A percentile compares a stretch with the other conserved stretches of the same genome.
phyloP scores from a whole-genome alignment of 1,140 invertebrate species.

The Drosophila repletoides region DNA sequence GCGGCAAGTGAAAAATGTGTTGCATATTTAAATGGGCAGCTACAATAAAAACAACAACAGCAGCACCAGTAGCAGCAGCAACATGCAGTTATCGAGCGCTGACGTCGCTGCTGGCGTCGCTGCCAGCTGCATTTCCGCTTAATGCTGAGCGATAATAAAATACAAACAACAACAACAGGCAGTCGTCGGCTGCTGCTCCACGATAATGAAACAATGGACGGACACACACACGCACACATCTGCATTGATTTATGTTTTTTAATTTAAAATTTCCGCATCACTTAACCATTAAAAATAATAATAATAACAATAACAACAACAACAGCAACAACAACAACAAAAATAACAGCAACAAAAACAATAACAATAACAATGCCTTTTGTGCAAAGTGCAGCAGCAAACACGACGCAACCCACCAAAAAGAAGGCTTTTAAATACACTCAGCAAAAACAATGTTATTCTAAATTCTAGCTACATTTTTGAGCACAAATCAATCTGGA shows the following conservation, averaged over 20 bases:
- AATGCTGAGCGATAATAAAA: conserved; percentile 78
- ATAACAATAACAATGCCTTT: conserved; percentile 49
- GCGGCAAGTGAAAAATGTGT: conserved; percentile 24
- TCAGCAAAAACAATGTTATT: background rate
- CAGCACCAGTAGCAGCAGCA: conserved; percentile 13
- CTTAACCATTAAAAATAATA: conserved; percentile 81
- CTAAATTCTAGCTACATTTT: too few species aligned
- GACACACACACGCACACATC: conserved; percentile 17
- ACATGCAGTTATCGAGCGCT: conserved; percentile 49
- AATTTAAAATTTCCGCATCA: conserved; percentile 82
- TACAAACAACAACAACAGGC: conserved; percentile 55
- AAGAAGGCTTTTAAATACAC: conserved; percentile 6
- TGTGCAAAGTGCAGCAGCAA: conserved; percentile 28
- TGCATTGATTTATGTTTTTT: conserved; percentile 82
- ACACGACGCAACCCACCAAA: conserved; percentile 5
- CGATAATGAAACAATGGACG: conserved; percentile 69
- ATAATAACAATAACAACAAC: conserved; percentile 56
- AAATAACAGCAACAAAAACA: conserved; percentile 44
- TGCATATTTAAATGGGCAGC: conserved; percentile 7
- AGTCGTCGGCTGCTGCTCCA: conserved; percentile 34
- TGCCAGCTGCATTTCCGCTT: conserved; percentile 71
- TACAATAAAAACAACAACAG: conserved; percentile 5
- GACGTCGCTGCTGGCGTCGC: conserved; percentile 12
- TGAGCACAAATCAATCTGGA: too few species aligned
- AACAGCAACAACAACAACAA: conserved; percentile 39